A percentile compares a stretch with the other conserved stretches of the same genome.
phyloP scores from a whole-genome alignment of 2,797 vertebrate genomes.

The Leucoraja ocellata region DNA sequence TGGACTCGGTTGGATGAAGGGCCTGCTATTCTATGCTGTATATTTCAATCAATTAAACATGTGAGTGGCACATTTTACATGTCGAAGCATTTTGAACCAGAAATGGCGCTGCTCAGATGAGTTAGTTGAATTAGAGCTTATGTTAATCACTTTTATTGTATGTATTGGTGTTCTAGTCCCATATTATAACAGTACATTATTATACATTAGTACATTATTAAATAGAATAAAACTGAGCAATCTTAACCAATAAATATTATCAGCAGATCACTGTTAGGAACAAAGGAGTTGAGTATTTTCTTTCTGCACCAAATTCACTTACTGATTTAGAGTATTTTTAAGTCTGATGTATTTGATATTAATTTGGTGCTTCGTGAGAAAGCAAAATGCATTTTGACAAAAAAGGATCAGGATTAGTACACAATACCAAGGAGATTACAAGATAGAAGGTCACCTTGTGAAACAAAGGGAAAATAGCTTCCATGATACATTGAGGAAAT shows the following conservation, averaged over 20 bases:
- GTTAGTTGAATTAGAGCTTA: background rate
- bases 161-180: too few species aligned
- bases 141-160: too few species aligned
- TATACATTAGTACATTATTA: too few species aligned
- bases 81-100: background rate
- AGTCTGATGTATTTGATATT: background rate
- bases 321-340: background rate
- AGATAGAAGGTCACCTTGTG: background rate
- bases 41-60: background rate
- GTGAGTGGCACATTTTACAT: background rate
- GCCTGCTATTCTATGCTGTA: too few species aligned
- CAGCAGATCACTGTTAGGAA: background rate
- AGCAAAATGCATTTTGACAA: background rate
- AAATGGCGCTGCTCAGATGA: background rate
- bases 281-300: background rate
- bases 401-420: background rate
- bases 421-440: background rate
- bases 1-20: too few species aligned
- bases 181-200: too few species aligned
- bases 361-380: background rate
- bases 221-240: slow-evolving; percentile 17
- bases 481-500: background rate
- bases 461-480: slow-evolving; percentile 9
- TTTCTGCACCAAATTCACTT: background rate
- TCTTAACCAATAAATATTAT: background rate